These are phyloP conservation scores for Andricus quercusramuli DNA, from an alignment of 2,888 invertebrate species.

Conservation along the genomic window DNA sequence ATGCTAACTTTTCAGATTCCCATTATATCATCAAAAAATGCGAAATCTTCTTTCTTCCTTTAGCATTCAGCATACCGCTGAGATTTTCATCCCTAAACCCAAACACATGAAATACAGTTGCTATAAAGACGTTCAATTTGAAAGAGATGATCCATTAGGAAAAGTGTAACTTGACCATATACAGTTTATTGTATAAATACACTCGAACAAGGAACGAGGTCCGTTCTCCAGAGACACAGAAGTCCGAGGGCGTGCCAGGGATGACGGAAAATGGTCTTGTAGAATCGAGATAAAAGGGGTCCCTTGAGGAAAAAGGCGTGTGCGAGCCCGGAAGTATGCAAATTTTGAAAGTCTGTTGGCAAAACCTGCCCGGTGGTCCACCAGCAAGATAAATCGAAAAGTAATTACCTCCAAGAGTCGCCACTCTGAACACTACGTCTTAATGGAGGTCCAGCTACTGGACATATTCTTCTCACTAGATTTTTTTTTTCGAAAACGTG, in stretches of 20 bases:
- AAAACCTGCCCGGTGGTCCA: slow-evolving; percentile 73
- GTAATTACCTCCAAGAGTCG: slow-evolving; percentile 63
- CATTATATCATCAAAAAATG: neutral
- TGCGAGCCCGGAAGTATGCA: slow-evolving; percentile 68
- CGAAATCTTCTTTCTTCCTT: neutral
- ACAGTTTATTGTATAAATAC: slow-evolving; percentile 26
- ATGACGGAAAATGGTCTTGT: slow-evolving; percentile 40
- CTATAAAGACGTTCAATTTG: neutral
- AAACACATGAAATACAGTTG: neutral
- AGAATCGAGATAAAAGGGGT: slow-evolving; percentile 31
- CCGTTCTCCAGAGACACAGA: slow-evolving; percentile 38
- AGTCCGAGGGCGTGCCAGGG: slow-evolving; percentile 43
- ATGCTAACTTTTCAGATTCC: neutral
- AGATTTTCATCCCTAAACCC: neutral
- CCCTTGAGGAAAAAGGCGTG: slow-evolving; percentile 42
- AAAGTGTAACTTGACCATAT: slow-evolving; percentile 6
- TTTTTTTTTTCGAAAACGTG: slow-evolving; percentile 12
- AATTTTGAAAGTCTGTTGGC: slow-evolving; percentile 68
- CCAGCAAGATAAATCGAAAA: slow-evolving; percentile 70
- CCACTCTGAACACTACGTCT: slow-evolving; percentile 42
- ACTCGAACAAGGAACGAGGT: slow-evolving; percentile 1
- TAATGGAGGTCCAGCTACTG: slow-evolving; percentile 48
- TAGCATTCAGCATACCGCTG: neutral
- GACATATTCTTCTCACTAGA: slow-evolving; percentile 32
- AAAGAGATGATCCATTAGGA: slow-evolving; percentile 13